Evolutionary conservation across 2,888 invertebrate species (phyloP), one percentile per base, ranked within the genome.

Genomic region (Sceliomorpha sp.): DNA sequence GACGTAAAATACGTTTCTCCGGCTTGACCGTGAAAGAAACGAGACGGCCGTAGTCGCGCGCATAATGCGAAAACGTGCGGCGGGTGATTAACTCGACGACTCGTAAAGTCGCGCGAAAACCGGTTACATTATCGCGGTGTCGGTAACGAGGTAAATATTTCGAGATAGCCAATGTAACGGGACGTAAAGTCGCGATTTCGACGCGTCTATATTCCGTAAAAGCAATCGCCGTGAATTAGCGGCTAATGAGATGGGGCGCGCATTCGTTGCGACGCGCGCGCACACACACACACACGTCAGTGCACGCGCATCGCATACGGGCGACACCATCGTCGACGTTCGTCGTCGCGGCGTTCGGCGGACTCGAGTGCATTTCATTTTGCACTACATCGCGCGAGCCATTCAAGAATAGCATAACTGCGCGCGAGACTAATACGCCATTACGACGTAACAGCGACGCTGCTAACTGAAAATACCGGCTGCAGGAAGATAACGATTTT

Each of bases 401-500:
- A 29, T 29, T 20, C 20, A 20, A 20, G 39, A 26, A 14, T 20
- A 12, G 12, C 14, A 39, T 31, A 50, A 50, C 34, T 20, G 17
- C 5, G 4, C 12, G 37, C 9, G 7, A 27, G 8, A 8, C 31
- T 34, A 39, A 53, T 62, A 53, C 55, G 55, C 48, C 48, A 63
- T 55, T 63, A 36, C 17, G 26, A 17, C 29, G n/a, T 34, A 4
- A 20, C 20, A 5, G 20, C 20, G 20, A n/a, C 20, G 3, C 37
- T 39, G 8, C 47, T 34, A 34, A 32, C 40, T 47, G 34, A 15
- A 47, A 59, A 36, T 51, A 37, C 64, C 36, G n/a, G 14, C 14
- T 45, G 56, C 44, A 26, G 59, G 37, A 50, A 58, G 67, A 70
- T 73, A 69, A 71, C 69, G 69, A 73, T 72, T 70, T 74, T 70